Evolutionary conservation across 2,113 vertebrate genomes (phyloP).

Genomic region (Canis aureus): DNA sequence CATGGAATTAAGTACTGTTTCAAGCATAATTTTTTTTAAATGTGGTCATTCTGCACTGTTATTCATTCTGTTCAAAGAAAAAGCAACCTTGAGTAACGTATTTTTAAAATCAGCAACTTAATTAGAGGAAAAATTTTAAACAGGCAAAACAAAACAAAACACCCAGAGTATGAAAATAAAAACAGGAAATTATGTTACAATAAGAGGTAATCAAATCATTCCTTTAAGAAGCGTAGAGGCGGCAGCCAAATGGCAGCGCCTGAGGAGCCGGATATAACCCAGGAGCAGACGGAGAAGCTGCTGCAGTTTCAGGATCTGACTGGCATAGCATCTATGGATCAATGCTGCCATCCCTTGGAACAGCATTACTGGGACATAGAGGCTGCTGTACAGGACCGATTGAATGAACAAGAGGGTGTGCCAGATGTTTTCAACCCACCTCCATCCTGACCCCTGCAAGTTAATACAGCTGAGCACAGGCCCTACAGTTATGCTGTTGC

Average conservation of each 20-base stretch:
- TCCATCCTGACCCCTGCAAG: constrained; percentile 95
- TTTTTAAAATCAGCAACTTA: background rate
- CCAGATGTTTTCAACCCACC: constrained; percentile 99
- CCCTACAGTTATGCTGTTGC: constrained; percentile 99
- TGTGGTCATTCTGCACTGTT: constrained; percentile 38
- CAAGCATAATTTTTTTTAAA: background rate
- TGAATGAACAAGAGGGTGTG: constrained; percentile 99
- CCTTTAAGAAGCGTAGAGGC: background rate
- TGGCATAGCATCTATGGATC: constrained; percentile 99
- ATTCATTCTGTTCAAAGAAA: constrained; percentile 65
- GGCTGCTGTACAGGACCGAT: constrained; percentile 99
- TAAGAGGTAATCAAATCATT: background rate
- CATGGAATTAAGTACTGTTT: constrained; percentile 62
- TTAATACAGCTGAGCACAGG: constrained; percentile 99
- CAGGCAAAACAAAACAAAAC: background rate
- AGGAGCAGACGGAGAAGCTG: no score
- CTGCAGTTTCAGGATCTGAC: constrained; percentile 90
- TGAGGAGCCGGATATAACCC: no score
- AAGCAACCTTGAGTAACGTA: constrained; percentile 11
- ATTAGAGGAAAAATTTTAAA: constrained; percentile 41
- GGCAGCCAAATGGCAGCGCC: no score
- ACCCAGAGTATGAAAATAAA: constrained; percentile 1
- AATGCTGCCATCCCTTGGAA: constrained; percentile 98
- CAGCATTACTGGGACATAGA: constrained; percentile 99
- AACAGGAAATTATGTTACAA: background rate